These are phyloP conservation scores for Pelochelys cantorii DNA, from an alignment of 2,797 vertebrate species.

Conservation along the genomic window DNA sequence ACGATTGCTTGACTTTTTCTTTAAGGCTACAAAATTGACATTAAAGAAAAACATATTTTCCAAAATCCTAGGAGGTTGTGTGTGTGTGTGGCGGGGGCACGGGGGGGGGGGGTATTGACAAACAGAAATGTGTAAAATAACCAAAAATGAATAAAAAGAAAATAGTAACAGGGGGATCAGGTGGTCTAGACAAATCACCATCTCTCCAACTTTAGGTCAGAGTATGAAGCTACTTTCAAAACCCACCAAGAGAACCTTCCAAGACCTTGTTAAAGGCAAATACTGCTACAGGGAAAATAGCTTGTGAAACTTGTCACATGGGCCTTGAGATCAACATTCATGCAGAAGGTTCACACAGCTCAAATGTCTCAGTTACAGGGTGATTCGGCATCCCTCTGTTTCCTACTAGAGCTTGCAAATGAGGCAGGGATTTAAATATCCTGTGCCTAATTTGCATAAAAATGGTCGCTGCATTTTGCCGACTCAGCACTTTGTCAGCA, in stretches of 20 bases:
- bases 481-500: too few species aligned
- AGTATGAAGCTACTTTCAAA: background rate
- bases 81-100: too few species aligned
- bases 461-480: too few species aligned
- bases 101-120: slow-evolving; percentile 40
- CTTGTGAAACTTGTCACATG: slow-evolving; percentile 42
- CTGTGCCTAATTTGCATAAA: too few species aligned
- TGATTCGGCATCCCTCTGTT: slow-evolving; percentile 2
- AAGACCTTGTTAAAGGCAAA: slow-evolving; percentile 18
- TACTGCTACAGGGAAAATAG: slow-evolving; percentile 61
- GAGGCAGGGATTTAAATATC: too few species aligned
- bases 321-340: slow-evolving; percentile 40
- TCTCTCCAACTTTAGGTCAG: slow-evolving; percentile 1
- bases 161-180: slow-evolving; percentile 40
- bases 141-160: slow-evolving; percentile 64
- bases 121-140: slow-evolving; percentile 62
- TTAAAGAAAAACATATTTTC: slow-evolving; percentile 65
- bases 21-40: slow-evolving; percentile 57
- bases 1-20: background rate
- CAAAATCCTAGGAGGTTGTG: slow-evolving; percentile 73
- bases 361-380: slow-evolving; percentile 62
- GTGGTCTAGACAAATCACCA: slow-evolving; percentile 45
- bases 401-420: slow-evolving; percentile 18
- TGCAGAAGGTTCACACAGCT: slow-evolving; percentile 58
- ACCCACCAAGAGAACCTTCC: background rate